Percentiles rank a stretch among this genome's conserved stretches.
Evolutionary conservation across 2,888 invertebrate genomes (phyloP).

Genomic region (Tholera decimalis): DNA sequence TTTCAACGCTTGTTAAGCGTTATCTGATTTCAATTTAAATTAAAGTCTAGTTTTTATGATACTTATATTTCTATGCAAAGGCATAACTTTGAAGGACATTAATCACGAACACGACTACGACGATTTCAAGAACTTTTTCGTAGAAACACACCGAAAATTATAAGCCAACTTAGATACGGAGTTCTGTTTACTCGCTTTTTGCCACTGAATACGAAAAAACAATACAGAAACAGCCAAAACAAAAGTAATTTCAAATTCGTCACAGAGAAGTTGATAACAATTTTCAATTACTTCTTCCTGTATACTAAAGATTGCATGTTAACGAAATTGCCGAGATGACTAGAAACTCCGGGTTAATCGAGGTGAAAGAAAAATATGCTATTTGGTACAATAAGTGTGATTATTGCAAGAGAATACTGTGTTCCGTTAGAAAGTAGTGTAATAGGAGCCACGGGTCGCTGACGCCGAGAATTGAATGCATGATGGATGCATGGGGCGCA

Average conservation of each 20-base stretch:
- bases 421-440: conserved; percentile 73
- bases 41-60: not conserved
- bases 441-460: conserved; percentile 67
- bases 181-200: conserved; percentile 58
- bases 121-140: conserved; percentile 21
- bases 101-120: conserved; percentile 19
- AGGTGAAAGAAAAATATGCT: conserved; percentile 66
- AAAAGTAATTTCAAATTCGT: conserved; percentile 60
- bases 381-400: conserved; percentile 72
- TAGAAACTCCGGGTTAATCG: conserved; percentile 32
- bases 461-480: conserved; percentile 48
- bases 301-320: conserved; percentile 48
- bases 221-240: conserved; percentile 44
- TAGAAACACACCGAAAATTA: conserved; percentile 38
- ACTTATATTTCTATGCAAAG: not conserved
- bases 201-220: conserved; percentile 52
- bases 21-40: conserved; percentile 12
- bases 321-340: conserved; percentile 20
- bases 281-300: conserved; percentile 44
- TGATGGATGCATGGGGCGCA: conserved; percentile 51
- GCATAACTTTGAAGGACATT: conserved; percentile 9
- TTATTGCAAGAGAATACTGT: conserved; percentile 69
- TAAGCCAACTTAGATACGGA: conserved; percentile 54
- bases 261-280: conserved; percentile 49
- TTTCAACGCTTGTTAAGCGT: conserved; percentile 13